phyloP scores from a whole-genome alignment of 2,113 vertebrate genomes.

The Rissa tridactyla region DNA sequence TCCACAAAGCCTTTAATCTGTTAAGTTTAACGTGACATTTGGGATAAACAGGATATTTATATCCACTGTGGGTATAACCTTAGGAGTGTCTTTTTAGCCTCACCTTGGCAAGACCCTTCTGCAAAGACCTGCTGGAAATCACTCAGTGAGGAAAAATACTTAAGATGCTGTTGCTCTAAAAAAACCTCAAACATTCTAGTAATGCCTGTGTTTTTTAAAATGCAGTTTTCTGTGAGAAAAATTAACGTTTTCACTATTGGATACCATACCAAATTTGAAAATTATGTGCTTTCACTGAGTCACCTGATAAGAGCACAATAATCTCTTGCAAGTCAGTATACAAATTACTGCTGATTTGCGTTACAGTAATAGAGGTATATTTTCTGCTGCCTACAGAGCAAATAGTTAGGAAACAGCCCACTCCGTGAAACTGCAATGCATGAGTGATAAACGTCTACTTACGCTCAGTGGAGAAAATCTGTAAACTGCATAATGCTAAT shows the following conservation, averaged over 20 bases:
- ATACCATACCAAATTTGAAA: not conserved
- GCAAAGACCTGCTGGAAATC: not conserved
- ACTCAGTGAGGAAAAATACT: not conserved
- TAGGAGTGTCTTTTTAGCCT: not conserved
- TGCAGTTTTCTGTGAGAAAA: not conserved
- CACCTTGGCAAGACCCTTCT: not conserved
- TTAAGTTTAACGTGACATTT: not conserved
- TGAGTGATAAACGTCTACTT: not conserved
- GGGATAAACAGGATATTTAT: not conserved
- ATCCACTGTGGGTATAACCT: not conserved
- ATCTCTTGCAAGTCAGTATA: constrained; percentile 12
- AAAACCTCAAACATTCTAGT: not conserved
- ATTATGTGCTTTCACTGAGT: constrained; percentile 21
- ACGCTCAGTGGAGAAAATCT: not conserved
- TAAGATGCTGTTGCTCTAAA: not conserved
- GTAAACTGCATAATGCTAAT: not conserved
- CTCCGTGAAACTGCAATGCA: not conserved
- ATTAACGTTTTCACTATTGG: not conserved
- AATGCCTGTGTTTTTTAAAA: not conserved
- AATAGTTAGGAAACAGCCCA: not conserved
- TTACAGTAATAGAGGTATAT: not conserved
- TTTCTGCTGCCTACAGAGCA: not conserved
- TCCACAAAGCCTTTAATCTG: not conserved
- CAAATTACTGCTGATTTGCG: constrained; percentile 17
- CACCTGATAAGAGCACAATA: constrained; percentile 5